phyloP scores from a whole-genome alignment of 2,888 invertebrate genomes.

The Malachius bipustulatus region DNA sequence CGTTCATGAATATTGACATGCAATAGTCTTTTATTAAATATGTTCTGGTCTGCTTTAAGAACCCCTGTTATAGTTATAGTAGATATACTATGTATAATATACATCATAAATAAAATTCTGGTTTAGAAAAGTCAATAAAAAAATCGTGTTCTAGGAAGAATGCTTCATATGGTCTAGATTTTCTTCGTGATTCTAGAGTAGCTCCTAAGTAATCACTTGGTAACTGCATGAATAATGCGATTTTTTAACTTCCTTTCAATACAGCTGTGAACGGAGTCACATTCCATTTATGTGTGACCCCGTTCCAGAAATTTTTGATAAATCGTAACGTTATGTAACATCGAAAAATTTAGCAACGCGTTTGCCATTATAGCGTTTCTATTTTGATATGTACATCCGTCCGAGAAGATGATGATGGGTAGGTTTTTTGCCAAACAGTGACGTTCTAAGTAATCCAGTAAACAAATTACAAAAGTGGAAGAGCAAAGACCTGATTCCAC shows the following conservation, averaged over 20 bases:
- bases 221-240: slow-evolving; percentile 14
- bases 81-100: too few relatives aligned
- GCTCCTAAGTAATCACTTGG: slow-evolving; percentile 16
- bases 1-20: too few relatives aligned
- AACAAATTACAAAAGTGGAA: slow-evolving; percentile 1
- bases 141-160: background rate
- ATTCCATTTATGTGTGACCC: slow-evolving; percentile 21
- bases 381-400: slow-evolving; percentile 21
- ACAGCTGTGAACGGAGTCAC: slow-evolving; percentile 17
- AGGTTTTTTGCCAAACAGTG: background rate
- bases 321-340: slow-evolving; percentile 9
- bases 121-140: slow-evolving; percentile 1
- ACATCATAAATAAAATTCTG: too few relatives aligned
- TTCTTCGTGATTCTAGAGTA: slow-evolving; percentile 14
- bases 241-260: slow-evolving; percentile 18
- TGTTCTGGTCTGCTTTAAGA: too few relatives aligned
- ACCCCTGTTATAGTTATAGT: too few relatives aligned
- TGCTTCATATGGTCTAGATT: slow-evolving; percentile 8
- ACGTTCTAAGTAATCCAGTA: slow-evolving; percentile 3
- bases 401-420: slow-evolving; percentile 17
- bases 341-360: slow-evolving; percentile 14
- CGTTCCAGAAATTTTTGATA: slow-evolving; percentile 16
- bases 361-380: slow-evolving; percentile 17
- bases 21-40: too few relatives aligned
- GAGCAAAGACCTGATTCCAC: background rate